A percentile compares a stretch with the other conserved stretches of the same genome.
Conservation (phyloP, 1,140 invertebrate genomes). For the Drosophila saltans region DNA sequence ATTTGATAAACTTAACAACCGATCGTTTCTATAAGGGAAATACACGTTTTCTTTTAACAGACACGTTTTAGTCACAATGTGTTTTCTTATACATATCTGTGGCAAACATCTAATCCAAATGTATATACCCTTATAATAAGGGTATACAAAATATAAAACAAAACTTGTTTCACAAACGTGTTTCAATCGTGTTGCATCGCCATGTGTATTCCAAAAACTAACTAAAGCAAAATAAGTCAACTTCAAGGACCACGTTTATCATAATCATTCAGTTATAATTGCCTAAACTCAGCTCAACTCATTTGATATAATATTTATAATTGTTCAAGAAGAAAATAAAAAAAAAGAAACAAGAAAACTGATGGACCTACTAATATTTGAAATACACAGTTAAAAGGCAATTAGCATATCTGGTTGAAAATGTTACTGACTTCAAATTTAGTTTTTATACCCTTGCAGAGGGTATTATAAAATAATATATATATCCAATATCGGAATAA, state of each 20-base stretch:
- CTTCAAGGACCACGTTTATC: constrained; percentile 1
- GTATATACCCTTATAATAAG: no score
- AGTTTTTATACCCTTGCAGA: neutral
- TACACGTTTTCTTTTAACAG: no score
- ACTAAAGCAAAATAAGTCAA: constrained; percentile 3
- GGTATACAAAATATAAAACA: no score
- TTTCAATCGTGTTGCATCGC: constrained; percentile 3
- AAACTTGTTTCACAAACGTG: constrained; percentile 2
- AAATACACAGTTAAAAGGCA: neutral
- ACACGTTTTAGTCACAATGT: no score
- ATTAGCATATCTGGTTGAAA: constrained; percentile 9
- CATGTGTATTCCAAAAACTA: neutral
- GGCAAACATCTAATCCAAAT: no score
- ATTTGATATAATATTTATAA: neutral
- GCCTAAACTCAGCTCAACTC: neutral
- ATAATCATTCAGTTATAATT: constrained; percentile 7
- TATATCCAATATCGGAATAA: no score
- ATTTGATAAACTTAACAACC: no score
- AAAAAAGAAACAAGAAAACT: neutral
- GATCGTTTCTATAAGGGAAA: no score
- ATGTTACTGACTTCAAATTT: neutral
- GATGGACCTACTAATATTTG: neutral
- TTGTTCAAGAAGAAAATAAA: neutral
- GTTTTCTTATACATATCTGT: no score
- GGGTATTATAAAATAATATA: no score